A percentile compares a stretch with the other conserved stretches of the same genome.
These are phyloP conservation scores for Antitype chi DNA, from an alignment of 2,888 invertebrate species.

Conservation along the genomic window DNA sequence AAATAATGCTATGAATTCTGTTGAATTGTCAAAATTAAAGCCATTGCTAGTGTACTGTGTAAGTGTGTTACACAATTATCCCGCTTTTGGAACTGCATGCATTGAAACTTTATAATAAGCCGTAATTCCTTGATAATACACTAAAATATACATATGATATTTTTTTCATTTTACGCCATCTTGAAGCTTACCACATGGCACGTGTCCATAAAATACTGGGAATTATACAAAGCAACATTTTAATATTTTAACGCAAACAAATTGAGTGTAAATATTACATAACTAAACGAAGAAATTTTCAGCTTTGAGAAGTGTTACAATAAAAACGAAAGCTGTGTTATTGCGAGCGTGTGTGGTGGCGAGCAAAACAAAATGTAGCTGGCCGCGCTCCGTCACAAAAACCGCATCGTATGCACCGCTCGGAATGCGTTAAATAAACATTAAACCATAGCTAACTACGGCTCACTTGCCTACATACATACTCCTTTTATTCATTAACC, in stretches of 20 bases:
- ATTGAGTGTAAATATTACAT: slow-evolving; percentile 44
- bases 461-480: slow-evolving; percentile 54
- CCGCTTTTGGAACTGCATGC: not conserved
- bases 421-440: slow-evolving; percentile 72
- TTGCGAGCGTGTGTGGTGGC: slow-evolving; percentile 57
- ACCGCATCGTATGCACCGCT: slow-evolving; percentile 65
- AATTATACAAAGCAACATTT: slow-evolving; percentile 18
- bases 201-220: not conserved
- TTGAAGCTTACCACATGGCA: not conserved
- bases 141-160: not conserved
- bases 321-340: slow-evolving; percentile 58
- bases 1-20: too few species aligned
- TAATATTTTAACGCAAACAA: slow-evolving; percentile 38
- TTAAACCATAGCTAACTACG: slow-evolving; percentile 63
- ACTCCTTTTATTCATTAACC: slow-evolving; percentile 67
- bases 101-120: not conserved
- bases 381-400: slow-evolving; percentile 61
- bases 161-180: not conserved
- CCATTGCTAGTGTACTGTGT: too few species aligned
- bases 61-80: too few species aligned
- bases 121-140: not conserved
- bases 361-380: slow-evolving; percentile 60
- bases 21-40: too few species aligned
- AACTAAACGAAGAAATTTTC: slow-evolving; percentile 48
- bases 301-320: slow-evolving; percentile 49